A percentile compares a stretch with the other conserved stretches of the same genome.
These are phyloP conservation scores for Cryptoleucopteryx plumbea DNA, from an alignment of 2,113 vertebrate genomes.

Conservation along the genomic window DNA sequence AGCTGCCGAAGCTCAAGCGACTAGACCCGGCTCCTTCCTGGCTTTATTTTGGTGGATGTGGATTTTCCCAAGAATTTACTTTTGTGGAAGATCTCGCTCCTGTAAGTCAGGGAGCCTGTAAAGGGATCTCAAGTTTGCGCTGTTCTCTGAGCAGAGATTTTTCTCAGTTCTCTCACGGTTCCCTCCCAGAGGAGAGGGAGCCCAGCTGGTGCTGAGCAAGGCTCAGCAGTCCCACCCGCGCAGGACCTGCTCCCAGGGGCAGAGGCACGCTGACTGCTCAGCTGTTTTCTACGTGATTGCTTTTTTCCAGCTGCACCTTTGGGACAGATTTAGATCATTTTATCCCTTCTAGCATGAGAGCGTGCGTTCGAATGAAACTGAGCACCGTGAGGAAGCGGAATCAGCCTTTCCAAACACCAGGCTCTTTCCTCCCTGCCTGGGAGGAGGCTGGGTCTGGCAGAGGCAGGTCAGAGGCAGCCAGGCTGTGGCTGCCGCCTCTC, in stretches of 20 bases:
- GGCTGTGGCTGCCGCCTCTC: background rate
- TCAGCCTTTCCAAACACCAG: background rate
- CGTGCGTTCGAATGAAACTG: accelerated
- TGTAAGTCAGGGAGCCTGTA: background rate
- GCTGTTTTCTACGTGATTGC: background rate
- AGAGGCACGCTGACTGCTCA: background rate
- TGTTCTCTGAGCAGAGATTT: background rate
- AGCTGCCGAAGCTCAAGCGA: too few species aligned
- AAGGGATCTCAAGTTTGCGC: too few species aligned
- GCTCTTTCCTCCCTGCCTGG: background rate
- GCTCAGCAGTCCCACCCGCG: background rate
- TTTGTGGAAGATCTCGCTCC: too few species aligned
- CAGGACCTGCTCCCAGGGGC: background rate
- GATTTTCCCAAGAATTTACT: background rate
- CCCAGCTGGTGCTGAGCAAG: background rate
- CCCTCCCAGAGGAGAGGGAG: too few species aligned
- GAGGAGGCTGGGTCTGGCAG: background rate
- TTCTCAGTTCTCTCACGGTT: accelerated
- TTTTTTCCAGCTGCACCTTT: background rate
- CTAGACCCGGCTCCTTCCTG: background rate
- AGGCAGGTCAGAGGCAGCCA: background rate
- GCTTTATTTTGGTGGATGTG: background rate
- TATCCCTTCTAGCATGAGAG: background rate
- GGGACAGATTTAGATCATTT: background rate
- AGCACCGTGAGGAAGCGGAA: background rate